Evolutionary conservation across 1,140 invertebrate genomes (phyloP).

Genomic region (Protaetia brevitarsis): DNA sequence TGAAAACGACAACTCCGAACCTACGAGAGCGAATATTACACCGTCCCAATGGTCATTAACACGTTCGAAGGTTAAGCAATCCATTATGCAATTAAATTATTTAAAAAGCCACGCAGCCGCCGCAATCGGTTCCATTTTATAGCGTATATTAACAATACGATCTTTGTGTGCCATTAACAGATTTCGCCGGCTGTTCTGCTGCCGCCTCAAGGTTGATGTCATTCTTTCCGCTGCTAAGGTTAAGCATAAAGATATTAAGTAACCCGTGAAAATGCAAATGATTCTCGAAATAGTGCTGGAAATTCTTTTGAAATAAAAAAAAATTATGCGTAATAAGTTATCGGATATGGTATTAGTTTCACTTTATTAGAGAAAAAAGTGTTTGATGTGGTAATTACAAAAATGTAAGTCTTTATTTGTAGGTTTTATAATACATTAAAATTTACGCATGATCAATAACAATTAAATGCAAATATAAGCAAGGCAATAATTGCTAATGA

Average conservation of each 20-base stretch:
- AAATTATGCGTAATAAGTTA: too few relatives aligned
- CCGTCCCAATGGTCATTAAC: constrained; percentile 13
- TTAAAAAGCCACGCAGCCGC: background rate
- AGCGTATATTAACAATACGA: background rate
- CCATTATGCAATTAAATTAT: constrained; percentile 9
- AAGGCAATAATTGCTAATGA: too few relatives aligned
- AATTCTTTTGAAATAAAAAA: background rate
- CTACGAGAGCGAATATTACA: background rate
- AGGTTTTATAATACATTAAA: too few relatives aligned
- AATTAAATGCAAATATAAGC: too few relatives aligned
- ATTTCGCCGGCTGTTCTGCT: background rate
- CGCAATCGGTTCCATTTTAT: background rate
- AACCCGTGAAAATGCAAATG: background rate
- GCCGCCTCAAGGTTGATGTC: background rate
- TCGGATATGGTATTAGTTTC: too few relatives aligned
- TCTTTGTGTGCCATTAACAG: background rate
- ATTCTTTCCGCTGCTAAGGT: background rate
- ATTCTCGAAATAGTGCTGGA: background rate
- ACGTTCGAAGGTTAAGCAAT: constrained; percentile 9
- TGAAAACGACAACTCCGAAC: background rate
- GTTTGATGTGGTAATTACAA: too few relatives aligned
- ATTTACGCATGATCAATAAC: too few relatives aligned
- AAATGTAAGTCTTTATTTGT: too few relatives aligned
- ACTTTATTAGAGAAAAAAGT: too few relatives aligned
- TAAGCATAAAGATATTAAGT: background rate